Evolutionary conservation across 2,888 invertebrate genomes (phyloP).

Genomic region (Orchesella flavescens): DNA sequence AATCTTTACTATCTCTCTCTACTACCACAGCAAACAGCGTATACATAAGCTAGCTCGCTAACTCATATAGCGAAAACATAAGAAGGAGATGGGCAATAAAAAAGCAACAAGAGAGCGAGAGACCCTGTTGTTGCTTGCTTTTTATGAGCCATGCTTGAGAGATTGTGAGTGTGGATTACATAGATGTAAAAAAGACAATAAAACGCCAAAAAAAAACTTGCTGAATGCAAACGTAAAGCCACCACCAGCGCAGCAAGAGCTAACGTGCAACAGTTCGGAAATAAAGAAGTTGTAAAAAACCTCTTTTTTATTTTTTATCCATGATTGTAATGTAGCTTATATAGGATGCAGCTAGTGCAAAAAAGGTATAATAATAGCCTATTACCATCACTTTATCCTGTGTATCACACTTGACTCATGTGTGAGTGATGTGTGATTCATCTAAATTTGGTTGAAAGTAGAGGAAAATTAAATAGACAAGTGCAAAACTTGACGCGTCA

Average conservation of each 20-base stretch:
- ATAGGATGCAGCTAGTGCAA: neutral
- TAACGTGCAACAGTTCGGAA: too few species aligned
- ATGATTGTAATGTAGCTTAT: neutral
- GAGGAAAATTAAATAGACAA: slow-evolving; percentile 15
- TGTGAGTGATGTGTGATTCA: neutral
- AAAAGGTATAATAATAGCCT: neutral
- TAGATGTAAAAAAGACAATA: slow-evolving; percentile 24
- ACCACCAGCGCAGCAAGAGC: neutral
- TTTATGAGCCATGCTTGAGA: slow-evolving; percentile 61
- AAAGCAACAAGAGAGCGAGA: slow-evolving; percentile 49
- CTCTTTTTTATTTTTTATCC: neutral
- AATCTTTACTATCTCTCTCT: neutral
- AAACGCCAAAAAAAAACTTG: neutral
- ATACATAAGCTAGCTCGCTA: too few species aligned
- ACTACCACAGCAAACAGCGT: neutral
- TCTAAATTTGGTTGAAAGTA: slow-evolving; percentile 21
- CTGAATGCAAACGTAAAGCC: slow-evolving; percentile 1
- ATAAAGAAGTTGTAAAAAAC: slow-evolving; percentile 23
- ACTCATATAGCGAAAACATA: neutral
- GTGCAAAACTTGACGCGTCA: slow-evolving; percentile 57
- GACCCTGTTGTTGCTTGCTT: slow-evolving; percentile 35
- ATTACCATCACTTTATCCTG: neutral
- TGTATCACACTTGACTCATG: neutral
- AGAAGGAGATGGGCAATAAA: slow-evolving; percentile 35
- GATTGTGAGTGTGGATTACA: slow-evolving; percentile 41